Base-by-base conservation (phyloP, 2,888 invertebrate genomes). In the Parnassius mnemosyne region DNA sequence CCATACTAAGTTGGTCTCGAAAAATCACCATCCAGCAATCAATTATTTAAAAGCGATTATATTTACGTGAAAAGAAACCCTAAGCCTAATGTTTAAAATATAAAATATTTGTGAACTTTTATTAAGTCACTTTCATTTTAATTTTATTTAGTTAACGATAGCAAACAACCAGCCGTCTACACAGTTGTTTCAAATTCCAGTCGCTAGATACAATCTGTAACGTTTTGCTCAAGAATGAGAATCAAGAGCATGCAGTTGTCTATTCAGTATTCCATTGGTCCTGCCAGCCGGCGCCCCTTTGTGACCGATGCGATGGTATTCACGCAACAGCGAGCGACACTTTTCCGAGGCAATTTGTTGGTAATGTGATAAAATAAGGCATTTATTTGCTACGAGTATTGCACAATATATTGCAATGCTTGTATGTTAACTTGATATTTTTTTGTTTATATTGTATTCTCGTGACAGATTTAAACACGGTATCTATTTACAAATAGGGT, bases 231-330 rank as follows among this genome's bases (percentile, higher is more conserved):
- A 53, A 53, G 52, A 49, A 20, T 54, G 44, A 25, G 56, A 65
- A 57, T 65, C 65, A 61, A 57, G 63, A 65, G 67, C 67, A 72
- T 67, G 69, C 66, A 69, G 60, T 58, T 13, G 49, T 13, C 63
- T 65, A 69, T 75, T 73, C 69, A 71, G 68, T 67, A 66, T 67
- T 65, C 68, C 65, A 66, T 67, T 68, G 71, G 68, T 69, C 59
- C 64, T 66, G 60, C 57, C 67, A 66, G 68, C 66, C 70, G 61
- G 64, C 64, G 65, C 61, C 72, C 68, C 75, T 78, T 80, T 78
- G 78, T 81, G 75, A 77, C 77, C 78, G 71, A 72, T 74, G 75
- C 71, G 66, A 69, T 70, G 68, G 73, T 68, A 73, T 81, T 77
- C 74, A 74, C 71, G 74, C 69, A 66, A 62, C 65, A 65, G 59